Evolutionary conservation across 2,888 invertebrate species (phyloP).

Genomic region (Leptopilina myrica): DNA sequence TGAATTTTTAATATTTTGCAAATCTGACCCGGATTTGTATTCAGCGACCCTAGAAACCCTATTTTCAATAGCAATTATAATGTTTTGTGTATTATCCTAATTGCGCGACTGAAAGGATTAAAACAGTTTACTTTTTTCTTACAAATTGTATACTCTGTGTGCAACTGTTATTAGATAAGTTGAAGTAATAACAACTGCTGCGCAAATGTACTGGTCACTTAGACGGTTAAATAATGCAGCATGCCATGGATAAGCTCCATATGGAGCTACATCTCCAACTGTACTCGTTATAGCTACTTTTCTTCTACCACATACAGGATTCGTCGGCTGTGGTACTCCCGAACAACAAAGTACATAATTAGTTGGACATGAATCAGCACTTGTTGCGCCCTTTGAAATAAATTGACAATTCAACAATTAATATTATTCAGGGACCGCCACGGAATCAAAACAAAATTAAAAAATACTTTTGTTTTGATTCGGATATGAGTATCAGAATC

Average conservation of each 20-base stretch:
- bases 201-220: constrained; percentile 63
- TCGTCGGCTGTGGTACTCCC: constrained; percentile 5
- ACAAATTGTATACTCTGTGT: constrained; percentile 76
- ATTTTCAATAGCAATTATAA: too few species aligned
- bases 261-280: constrained; percentile 63
- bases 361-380: not conserved
- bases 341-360: not conserved
- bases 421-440: too few species aligned
- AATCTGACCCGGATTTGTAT: too few species aligned
- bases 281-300: not conserved
- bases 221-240: constrained; percentile 61
- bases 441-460: too few species aligned
- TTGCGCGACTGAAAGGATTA: too few species aligned
- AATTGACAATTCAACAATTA: too few species aligned
- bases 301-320: constrained; percentile 1
- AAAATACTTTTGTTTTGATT: too few species aligned
- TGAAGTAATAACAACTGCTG: constrained; percentile 72
- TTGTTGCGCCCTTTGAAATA: not conserved
- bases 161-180: constrained; percentile 78
- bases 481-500: too few species aligned
- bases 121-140: constrained; percentile 47
- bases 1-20: too few species aligned
- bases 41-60: too few species aligned
- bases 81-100: too few species aligned
- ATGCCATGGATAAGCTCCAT: constrained; percentile 72